Base-by-base conservation (phyloP, 2,888 invertebrate species). In the Drosophila phalerata region DNA sequence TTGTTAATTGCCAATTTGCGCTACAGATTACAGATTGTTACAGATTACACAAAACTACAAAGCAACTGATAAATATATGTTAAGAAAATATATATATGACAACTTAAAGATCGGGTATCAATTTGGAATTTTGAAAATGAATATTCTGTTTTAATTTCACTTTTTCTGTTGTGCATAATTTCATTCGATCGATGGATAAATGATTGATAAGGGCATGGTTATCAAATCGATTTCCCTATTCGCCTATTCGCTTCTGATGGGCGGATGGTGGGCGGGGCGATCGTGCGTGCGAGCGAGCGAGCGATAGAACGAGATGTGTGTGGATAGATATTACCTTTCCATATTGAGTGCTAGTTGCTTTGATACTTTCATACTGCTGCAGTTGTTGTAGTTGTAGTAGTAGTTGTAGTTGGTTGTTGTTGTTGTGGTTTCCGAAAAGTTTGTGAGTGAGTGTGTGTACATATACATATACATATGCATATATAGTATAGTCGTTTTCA, bases 151-250 rank as follows among this genome's bases (percentile, higher is more conserved):
- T 28, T 45, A 17, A 9, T 19, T 34, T 22, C 11, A 22, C 34
- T 48, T 57, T 48, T 5, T 63, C 47, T 28, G 47, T 55, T 61
- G 38, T 25, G 37, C 15, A 34, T 37, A 42, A n/a, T 55, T 58
- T 38, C 43, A 61, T 53, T 43, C 45, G 75, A 66, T 75, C 60
- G 74, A 55, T 77, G 62, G 10, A 52, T 69, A 38, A 40, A 48
- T 64, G 40, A 38, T 34, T 52, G 40, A 51, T 37, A 34, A 58
- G 38, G 22, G n/a, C 32, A 63, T 67, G 67, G 42, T 49, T 51
- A 60, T 56, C 61, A 49, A 55, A 55, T 63, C 53, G 62, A 63
- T 56, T 88, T 90, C 90, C 91, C 92, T 91, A 91, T 91, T 91
- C 91, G 92, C 92, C 82, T 66, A 49, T 60, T 64, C 64, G 57